phyloP scores from a whole-genome alignment of 2,888 invertebrate species.

The Campoplex nolae region DNA sequence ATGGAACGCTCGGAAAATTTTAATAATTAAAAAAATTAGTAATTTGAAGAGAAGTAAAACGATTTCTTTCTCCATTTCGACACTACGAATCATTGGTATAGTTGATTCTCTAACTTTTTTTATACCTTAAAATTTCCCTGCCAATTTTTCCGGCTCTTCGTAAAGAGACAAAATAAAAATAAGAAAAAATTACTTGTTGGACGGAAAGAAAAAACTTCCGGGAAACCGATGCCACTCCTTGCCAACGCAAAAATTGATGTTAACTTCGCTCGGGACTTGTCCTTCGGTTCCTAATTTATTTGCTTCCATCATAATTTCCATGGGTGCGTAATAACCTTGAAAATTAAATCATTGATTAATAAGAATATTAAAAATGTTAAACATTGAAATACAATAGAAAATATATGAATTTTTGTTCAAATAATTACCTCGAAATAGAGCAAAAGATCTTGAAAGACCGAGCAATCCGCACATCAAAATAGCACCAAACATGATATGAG shows the following conservation, averaged over 20 bases:
- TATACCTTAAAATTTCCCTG: background rate
- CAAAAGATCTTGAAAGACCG: constrained; percentile 86
- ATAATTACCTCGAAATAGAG: constrained; percentile 86
- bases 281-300: constrained; percentile 86
- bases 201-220: constrained; percentile 96
- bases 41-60: too few relatives aligned
- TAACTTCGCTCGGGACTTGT: constrained; percentile 84
- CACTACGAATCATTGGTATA: too few relatives aligned
- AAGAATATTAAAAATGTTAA: background rate
- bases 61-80: too few relatives aligned
- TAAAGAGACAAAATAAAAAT: background rate
- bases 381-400: background rate
- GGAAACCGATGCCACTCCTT: constrained; percentile 99
- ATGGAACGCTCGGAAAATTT: background rate
- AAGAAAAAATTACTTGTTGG: constrained; percentile 85
- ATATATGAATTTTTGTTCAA: background rate
- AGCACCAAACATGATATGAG: constrained; percentile 89
- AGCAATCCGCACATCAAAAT: constrained; percentile 86
- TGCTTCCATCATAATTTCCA: constrained; percentile 92
- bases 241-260: constrained; percentile 94
- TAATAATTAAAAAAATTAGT: background rate
- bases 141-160: background rate
- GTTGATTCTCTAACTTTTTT: too few relatives aligned
- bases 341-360: constrained; percentile 1
- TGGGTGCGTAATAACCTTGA: constrained; percentile 93